A percentile compares a stretch with the other conserved stretches of the same genome.
These are phyloP conservation scores for Drosophila maculinotata DNA, from an alignment of 2,888 invertebrate genomes.

Conservation along the genomic window DNA sequence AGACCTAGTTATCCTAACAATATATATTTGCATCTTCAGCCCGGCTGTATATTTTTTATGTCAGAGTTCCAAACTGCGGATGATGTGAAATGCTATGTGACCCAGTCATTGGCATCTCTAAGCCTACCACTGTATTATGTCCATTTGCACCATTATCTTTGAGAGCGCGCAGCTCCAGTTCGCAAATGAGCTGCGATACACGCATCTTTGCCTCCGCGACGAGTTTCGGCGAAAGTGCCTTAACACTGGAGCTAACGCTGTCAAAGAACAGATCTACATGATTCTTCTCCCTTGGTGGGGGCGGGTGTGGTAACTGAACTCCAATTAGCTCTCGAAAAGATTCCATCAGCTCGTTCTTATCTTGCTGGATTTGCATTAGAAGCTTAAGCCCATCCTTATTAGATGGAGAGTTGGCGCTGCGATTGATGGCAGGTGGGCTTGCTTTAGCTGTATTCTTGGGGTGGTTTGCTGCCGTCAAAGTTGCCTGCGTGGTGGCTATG, in stretches of 20 bases:
- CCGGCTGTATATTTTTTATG: conserved; percentile 25
- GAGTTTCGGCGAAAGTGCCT: conserved; percentile 69
- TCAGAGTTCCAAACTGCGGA: conserved; percentile 26
- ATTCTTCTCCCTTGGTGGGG: conserved; percentile 70
- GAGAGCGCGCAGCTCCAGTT: conserved; percentile 65
- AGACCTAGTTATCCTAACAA: conserved; percentile 10
- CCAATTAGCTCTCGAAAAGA: conserved; percentile 83
- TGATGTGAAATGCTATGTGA: conserved; percentile 19
- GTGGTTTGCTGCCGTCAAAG: conserved; percentile 1
- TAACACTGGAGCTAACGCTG: conserved; percentile 74
- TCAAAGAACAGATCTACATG: conserved; percentile 78
- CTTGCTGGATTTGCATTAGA: conserved; percentile 53
- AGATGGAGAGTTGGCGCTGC: conserved; percentile 7
- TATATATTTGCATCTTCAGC: conserved; percentile 11
- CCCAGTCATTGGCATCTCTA: conserved; percentile 17
- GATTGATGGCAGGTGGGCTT: conserved; percentile 11
- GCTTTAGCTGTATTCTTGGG: conserved; percentile 10
- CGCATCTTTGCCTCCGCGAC: conserved; percentile 77
- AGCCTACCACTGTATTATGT: conserved; percentile 8
- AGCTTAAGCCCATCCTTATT: conserved; percentile 51
- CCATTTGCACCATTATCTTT: conserved; percentile 44
- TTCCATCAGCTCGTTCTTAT: conserved; percentile 82
- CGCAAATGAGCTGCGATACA: conserved; percentile 72
- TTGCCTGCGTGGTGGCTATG: conserved; percentile 1
- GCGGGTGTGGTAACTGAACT: conserved; percentile 47